Base-by-base conservation (phyloP, 1,140 invertebrate species). In the Thrips palmi region DNA sequence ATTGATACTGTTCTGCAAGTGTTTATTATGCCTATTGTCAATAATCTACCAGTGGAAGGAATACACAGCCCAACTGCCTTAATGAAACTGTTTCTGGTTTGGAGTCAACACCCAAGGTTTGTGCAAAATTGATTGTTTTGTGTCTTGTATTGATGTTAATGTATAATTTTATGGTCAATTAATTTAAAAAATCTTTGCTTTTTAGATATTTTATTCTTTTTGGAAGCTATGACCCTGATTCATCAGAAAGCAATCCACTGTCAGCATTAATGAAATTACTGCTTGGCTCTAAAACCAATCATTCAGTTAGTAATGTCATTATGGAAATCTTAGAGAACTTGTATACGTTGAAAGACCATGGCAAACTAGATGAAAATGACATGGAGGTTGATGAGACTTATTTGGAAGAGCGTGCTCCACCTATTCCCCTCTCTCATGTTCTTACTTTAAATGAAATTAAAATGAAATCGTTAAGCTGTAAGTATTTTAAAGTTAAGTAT, bases 51-150 rank as follows among this genome's bases (percentile, higher is more conserved):
- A 1, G 58, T 71, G 35, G 86, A 93, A 52, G 76, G 84, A 20
- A 71, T 89, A 35, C 73, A 85, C 46, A 77, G 70, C 48, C 83
- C 85, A 1, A 88, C 86, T 3, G 67, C 77, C 2, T 55, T 92
- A 32, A 55, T 92, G 8, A 85, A 79, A 54, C 55, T 93, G 2
- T 66, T 92, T 6, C 57, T 67, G 2, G 57, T 64, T 2, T 93
- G 86, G 84, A 70, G 74, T 41, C 60, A 70, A 44, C 74, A 81
- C 59, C 69, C 78, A 4, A 66, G 62, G 56, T 63, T 56, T 43
- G 19, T 33, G 11, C 1, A 23, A 32, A 24, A 10, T 17, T 7
- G 6, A 18, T 14, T 3, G 2, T 44, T 1, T 18, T 28, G 21
- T 17, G 6, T 24, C 11, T 15, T 2, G n/a, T 14, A 37, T 19